Percentiles rank a stretch among this genome's conserved stretches.
These are phyloP conservation scores for Drosophila differens DNA, from an alignment of 2,888 invertebrate species.

Conservation along the genomic window DNA sequence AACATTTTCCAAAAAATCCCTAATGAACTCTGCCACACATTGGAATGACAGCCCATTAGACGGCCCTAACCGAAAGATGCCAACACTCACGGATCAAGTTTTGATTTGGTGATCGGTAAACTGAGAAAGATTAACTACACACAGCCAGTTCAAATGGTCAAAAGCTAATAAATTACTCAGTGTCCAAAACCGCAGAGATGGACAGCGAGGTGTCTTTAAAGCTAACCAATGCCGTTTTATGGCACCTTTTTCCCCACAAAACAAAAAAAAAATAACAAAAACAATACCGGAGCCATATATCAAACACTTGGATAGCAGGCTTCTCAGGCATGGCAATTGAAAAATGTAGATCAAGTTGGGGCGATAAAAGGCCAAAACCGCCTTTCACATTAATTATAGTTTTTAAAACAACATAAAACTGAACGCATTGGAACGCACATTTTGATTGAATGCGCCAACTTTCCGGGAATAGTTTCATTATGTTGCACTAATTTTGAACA, in stretches of 20 bases:
- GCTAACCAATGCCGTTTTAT: constrained; percentile 56
- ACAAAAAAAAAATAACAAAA: constrained; percentile 16
- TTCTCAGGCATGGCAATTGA: constrained; percentile 51
- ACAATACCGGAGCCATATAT: constrained; percentile 27
- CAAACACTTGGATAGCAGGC: constrained; percentile 33
- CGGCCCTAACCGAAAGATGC: constrained; percentile 53
- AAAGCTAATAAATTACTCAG: constrained; percentile 71
- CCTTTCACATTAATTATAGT: constrained; percentile 79
- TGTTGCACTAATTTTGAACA: constrained; percentile 59
- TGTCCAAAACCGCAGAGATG: constrained; percentile 14
- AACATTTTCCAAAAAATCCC: constrained; percentile 23
- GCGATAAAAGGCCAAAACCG: constrained; percentile 65
- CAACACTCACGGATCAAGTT: constrained; percentile 58
- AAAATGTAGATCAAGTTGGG: constrained; percentile 74
- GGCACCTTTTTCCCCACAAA: constrained; percentile 54
- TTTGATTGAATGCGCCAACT: constrained; percentile 69
- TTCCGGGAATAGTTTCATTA: constrained; percentile 77
- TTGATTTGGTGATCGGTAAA: constrained; percentile 72
- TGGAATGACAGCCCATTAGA: constrained; percentile 30
- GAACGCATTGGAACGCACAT: constrained; percentile 59
- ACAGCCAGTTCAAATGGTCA: constrained; percentile 56
- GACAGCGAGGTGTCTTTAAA: constrained; percentile 34
- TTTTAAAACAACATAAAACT: constrained; percentile 67
- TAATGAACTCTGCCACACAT: constrained; percentile 61
- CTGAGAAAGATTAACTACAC: constrained; percentile 69